Evolutionary conservation across 2,797 vertebrate genomes (phyloP), one percentile per base, ranked within the genome.

Genomic region (Poecilia wingei): DNA sequence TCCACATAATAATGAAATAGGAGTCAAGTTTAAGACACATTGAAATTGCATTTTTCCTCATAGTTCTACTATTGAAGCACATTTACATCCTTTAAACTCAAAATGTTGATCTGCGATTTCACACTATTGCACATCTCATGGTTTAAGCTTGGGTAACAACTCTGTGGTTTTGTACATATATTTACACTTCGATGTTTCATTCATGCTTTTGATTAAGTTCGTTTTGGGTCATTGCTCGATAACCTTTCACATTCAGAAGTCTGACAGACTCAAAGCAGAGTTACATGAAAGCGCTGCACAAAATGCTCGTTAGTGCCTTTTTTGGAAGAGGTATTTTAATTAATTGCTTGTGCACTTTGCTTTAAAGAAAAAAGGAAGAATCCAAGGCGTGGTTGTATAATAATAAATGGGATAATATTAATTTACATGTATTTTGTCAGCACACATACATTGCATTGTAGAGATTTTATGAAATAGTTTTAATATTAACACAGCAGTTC

Each of bases 201-300:
- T 77, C 89, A 90, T 90, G 87, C 79, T 72, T 28, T 81, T 82
- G 20, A 76, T 75, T 79, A 53, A 59, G 81, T 88, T 47, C 71
- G 18, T 70, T 72, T 75, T 72, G 84, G 75, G 76, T 77, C 83
- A 46, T n/a, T 73, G 20, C 31, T 51, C 3, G 9, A 18, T 71
- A 53, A 85, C 31, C 77, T 66, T 80, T 86, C 74, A 89, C 88
- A 90, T 91, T 89, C 87, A 88, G 55, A 86, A 76, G 74, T 87
- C 76, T 64, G 77, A 80, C 78, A 77, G 76, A 73, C 61, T 86
- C 64, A 78, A 86, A 81, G 79, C 47, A 76, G 43, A 81, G 76
- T 25, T 77, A 83, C 84, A 79, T 81, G 68, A 81, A 78, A 77
- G 71, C 81, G 51, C n/a, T 39, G 66, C 77, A 77, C 74, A 79